phyloP scores from a whole-genome alignment of 2,113 vertebrate species.

The Phalacrocorax pelagicus region DNA sequence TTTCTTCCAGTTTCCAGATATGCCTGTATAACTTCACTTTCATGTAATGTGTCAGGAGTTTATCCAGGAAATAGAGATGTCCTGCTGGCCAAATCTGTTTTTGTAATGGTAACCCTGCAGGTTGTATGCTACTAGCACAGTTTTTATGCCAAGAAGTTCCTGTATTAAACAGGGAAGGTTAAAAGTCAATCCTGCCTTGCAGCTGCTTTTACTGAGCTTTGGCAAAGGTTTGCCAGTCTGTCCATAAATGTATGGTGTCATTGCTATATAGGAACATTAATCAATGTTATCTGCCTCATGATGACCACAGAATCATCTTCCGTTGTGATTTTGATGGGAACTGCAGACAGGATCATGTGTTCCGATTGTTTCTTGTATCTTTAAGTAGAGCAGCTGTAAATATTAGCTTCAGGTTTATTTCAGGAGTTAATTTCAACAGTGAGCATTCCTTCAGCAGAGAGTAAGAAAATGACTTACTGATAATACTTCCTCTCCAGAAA shows the following conservation, averaged over 20 bases:
- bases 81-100: constrained; percentile 74
- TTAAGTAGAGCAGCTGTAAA: background rate
- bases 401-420: background rate
- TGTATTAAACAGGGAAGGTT: constrained; percentile 70
- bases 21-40: constrained; percentile 1
- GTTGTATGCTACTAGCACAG: constrained; percentile 53
- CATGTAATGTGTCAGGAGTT: constrained; percentile 43
- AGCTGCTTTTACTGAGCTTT: constrained; percentile 72
- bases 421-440: constrained; percentile 5
- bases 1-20: constrained; percentile 13
- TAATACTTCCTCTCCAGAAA: background rate
- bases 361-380: background rate
- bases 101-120: constrained; percentile 67
- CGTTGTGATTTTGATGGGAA: constrained; percentile 33
- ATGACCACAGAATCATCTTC: constrained; percentile 3
- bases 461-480: background rate
- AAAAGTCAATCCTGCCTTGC: constrained; percentile 73
- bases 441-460: background rate
- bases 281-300: constrained; percentile 28
- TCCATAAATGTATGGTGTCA: constrained; percentile 27
- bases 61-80: constrained; percentile 67
- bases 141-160: constrained; percentile 69
- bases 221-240: constrained; percentile 55
- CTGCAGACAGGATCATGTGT: background rate
- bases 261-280: constrained; percentile 38